Evolutionary conservation across 2,888 invertebrate species (phyloP), one percentile per base, ranked within the genome.

Genomic region (Chymomyza fuscimana): DNA sequence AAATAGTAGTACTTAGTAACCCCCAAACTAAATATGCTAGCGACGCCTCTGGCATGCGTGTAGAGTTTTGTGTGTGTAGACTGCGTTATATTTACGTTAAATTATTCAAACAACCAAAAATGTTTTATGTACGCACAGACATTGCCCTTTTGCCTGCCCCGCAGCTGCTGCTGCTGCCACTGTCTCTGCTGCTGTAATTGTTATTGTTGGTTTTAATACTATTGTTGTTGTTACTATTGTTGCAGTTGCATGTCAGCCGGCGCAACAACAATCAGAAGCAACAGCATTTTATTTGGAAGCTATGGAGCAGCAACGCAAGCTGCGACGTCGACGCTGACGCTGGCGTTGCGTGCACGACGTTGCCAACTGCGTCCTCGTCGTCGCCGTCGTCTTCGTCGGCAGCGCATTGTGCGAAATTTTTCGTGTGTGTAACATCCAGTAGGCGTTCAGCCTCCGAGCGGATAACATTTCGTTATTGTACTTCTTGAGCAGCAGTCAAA

Each of bases 381-480:
- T 46, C 46, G 63, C 19, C 64, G 64, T 54, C 65, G 64, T 51
- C 50, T 54, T 51, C 56, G 50, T 67, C 60, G 46, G 19, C 56
- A 36, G 63, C 69, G 81, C 80, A 78, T 69, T 73, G 71, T 86
- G 81, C 77, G 76, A 74, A 82, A 89, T 76, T 80, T 80, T 82
- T 79, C 81, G 84, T 78, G 77, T 82, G 77, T 72, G 77, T 63
- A 79, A 81, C 88, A 82, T 90, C 89, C 90, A 91, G 91, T 91
- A 90, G 91, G 91, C 91, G 91, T 90, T 91, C 91, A 91, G 91
- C 91, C 91, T 91, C 91, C 91, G 91, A 91, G 91, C 90, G 91
- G 91, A 91, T 90, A 90, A 91, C 91, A 91, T 89, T 88, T 84
- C 82, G 90, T 83, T 83, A 82, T 83, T 83, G 78, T 85, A 82